phyloP scores from a whole-genome alignment of 2,113 vertebrate genomes.

The Smithornis capensis region DNA sequence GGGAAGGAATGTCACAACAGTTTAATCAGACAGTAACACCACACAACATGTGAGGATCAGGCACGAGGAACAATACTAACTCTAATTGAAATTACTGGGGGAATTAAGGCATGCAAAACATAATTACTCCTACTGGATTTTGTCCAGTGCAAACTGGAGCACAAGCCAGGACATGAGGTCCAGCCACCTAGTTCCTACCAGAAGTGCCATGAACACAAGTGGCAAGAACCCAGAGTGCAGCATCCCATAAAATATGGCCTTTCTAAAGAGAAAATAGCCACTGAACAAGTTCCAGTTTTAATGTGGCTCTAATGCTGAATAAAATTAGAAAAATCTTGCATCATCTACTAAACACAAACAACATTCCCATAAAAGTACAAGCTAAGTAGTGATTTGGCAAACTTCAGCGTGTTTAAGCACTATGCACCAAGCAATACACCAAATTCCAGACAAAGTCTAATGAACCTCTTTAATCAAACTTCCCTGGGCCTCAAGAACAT shows the following conservation, averaged over 20 bases:
- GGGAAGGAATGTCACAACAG: neutral
- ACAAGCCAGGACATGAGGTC: slow-evolving; percentile 47
- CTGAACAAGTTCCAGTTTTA: neutral
- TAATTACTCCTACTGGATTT: slow-evolving; percentile 42
- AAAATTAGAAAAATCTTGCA: neutral
- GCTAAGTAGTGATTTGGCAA: neutral
- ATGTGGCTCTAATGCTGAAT: neutral
- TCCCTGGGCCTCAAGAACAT: neutral
- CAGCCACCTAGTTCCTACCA: slow-evolving; percentile 43
- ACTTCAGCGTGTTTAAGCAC: neutral
- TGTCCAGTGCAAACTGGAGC: slow-evolving; percentile 42
- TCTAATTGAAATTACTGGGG: slow-evolving; percentile 49
- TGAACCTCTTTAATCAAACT: neutral
- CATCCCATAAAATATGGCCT: neutral
- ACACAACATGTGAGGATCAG: neutral
- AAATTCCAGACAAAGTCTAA: neutral
- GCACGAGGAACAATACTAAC: slow-evolving; percentile 4
- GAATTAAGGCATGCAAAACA: slow-evolving; percentile 52
- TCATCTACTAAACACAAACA: neutral
- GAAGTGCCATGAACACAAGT: slow-evolving; percentile 21
- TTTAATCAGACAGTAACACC: slow-evolving; percentile 21
- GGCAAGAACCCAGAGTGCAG: neutral
- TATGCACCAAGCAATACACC: neutral
- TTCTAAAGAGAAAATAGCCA: neutral
- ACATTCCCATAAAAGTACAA: neutral